phyloP scores from a whole-genome alignment of 2,797 vertebrate species.

The Gymnoscopelus microlampas region DNA sequence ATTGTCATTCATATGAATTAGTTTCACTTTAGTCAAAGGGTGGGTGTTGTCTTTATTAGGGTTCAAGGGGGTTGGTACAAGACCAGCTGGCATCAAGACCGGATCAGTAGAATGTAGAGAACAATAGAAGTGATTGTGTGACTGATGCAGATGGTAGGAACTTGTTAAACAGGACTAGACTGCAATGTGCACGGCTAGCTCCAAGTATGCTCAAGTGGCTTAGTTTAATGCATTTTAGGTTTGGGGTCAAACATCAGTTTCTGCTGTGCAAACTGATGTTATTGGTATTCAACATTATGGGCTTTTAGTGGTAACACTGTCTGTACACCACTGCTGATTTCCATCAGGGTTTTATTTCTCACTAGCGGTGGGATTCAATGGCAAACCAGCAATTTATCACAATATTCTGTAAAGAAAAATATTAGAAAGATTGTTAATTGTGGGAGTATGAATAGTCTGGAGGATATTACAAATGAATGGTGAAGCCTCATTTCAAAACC shows the following conservation, averaged over 20 bases:
- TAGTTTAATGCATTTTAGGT: not conserved
- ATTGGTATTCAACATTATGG: too few relatives aligned
- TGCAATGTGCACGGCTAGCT: not conserved
- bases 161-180: conserved; percentile 26
- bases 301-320: too few relatives aligned
- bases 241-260: not conserved
- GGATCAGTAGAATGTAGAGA: conserved; percentile 22
- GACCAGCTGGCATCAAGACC: conserved; percentile 58
- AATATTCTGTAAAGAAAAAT: too few relatives aligned
- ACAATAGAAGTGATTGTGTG: conserved; percentile 72
- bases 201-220: not conserved
- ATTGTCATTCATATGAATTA: not conserved
- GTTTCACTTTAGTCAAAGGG: conserved; percentile 1
- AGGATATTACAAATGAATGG: not conserved
- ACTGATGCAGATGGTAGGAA: conserved; percentile 65
- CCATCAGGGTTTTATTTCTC: too few relatives aligned
- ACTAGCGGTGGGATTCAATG: too few relatives aligned
- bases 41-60: not conserved
- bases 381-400: too few relatives aligned
- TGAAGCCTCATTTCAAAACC: not conserved
- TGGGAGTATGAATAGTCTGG: not conserved
- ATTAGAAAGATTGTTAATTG: not conserved
- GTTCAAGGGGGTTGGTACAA: conserved; percentile 7
- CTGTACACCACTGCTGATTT: too few relatives aligned
- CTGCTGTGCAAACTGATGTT: too few relatives aligned